Conservation (phyloP, 2,797 vertebrate genomes). For the Mionectes olivaceus region DNA sequence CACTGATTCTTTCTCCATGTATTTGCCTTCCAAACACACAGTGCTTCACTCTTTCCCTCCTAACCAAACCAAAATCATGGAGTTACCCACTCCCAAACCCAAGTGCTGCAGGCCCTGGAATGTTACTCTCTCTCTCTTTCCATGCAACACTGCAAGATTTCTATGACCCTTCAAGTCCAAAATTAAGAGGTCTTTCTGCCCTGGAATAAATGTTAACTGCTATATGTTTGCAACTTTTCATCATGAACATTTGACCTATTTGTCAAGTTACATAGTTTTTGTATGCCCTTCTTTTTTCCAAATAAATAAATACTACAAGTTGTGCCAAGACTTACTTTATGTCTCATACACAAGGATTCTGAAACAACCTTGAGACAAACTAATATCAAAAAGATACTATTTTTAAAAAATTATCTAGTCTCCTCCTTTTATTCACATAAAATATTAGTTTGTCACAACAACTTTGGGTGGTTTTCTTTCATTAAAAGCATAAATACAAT, state of each 20-base stretch:
- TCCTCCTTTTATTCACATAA: neutral
- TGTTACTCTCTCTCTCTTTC: neutral
- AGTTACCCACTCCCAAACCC: neutral
- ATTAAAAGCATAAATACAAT: neutral
- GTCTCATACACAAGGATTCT: neutral
- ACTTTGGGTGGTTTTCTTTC: neutral
- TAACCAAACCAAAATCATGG: neutral
- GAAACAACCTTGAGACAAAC: neutral
- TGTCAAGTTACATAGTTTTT: neutral
- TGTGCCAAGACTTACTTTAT: neutral
- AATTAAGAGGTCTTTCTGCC: neutral
- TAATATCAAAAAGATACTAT: neutral
- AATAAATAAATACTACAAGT: neutral
- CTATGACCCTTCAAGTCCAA: neutral
- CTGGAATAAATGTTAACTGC: neutral
- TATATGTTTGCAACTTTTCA: neutral
- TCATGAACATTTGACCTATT: neutral
- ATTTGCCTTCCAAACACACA: neutral
- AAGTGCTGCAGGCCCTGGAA: neutral
- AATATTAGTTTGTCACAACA: neutral
- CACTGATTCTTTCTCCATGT: neutral
- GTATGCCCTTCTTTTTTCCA: neutral
- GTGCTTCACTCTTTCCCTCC: neutral
- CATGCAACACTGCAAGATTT: neutral
- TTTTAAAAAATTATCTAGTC: neutral